Evolutionary conservation across 2,888 invertebrate species (phyloP), one percentile per base, ranked within the genome.

Genomic region (Bombylius major): DNA sequence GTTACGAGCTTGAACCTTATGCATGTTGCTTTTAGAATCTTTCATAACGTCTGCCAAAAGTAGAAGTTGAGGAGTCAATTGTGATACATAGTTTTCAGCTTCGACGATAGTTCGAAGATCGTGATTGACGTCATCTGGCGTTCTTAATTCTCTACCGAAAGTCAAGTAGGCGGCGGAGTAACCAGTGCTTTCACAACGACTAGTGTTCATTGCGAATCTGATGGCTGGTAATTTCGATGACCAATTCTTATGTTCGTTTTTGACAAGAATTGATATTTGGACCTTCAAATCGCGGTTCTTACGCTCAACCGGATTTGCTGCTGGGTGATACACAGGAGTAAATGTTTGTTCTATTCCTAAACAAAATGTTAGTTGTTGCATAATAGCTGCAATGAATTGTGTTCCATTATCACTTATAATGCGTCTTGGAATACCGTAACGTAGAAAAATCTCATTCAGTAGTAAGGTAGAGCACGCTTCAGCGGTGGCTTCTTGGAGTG

Each of bases 191-290:
- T 65, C 42, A 65, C 45, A 45, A n/a, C 14, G 45, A 11, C 13
- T 61, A 0, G 67, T 65, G 51, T 72, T 72, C 63, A 70, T 66
- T 0, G 69, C 67, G 49, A 69, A 72, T 0, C 70, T 56, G 0
- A 71, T 65, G 4, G 61, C 51, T 1, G 69, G 61, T 1, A 72
- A 54, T 5, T 63, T 60, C 0, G 64, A 61, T 5, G 59, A 39
- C 70, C 70, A 72, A 2, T n/a, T 42, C 1, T 47, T 14, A 51
- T 70, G 70, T 23, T 23, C 23, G 3, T 23, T 23, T 23, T 23
- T 23, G 23, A 23, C 23, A 23, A 23, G 23, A 23, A 9, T 67
- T 64, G 36, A 36, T 36, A 36, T 2, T 9, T 36, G 36, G 9
- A 36, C 36, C 65, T 53, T 66, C 5, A 68, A 64, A 0, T 47